phyloP scores from a whole-genome alignment of 2,888 invertebrate genomes.

The Rhingia campestris region DNA sequence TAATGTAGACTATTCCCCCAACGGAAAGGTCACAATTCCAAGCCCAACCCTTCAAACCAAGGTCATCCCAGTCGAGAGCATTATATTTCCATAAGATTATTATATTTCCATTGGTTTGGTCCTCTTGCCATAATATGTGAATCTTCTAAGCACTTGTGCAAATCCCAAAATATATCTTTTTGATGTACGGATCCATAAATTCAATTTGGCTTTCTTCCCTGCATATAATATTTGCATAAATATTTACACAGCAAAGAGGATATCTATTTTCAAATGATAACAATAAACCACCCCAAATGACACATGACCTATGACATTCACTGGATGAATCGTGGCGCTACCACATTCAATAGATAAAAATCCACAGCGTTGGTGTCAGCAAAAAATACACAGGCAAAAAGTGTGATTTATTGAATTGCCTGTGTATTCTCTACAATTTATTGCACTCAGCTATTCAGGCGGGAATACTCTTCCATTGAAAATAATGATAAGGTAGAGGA shows the following conservation, averaged over 20 bases:
- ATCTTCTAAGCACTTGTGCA: background rate
- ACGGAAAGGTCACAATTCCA: too few species aligned
- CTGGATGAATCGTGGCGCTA: slow-evolving; percentile 1
- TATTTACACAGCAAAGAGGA: background rate
- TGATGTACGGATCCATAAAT: background rate
- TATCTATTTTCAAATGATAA: background rate
- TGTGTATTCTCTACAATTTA: background rate
- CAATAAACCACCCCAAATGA: background rate
- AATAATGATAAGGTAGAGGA: slow-evolving; percentile 1
- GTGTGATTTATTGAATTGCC: slow-evolving; percentile 21
- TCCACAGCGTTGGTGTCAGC: slow-evolving; percentile 5
- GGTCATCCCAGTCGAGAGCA: too few species aligned
- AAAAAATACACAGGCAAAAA: slow-evolving; percentile 9
- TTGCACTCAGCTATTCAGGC: background rate
- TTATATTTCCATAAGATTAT: too few species aligned
- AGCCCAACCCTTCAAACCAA: too few species aligned
- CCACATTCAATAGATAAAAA: slow-evolving; percentile 23
- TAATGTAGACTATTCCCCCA: too few species aligned
- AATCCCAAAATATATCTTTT: background rate
- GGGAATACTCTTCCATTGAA: background rate
- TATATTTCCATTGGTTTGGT: too few species aligned
- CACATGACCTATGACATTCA: slow-evolving; percentile 10
- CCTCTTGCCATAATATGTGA: too few species aligned
- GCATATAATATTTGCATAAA: background rate
- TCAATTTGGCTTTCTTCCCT: background rate